A percentile compares a stretch with the other conserved stretches of the same genome.
phyloP scores from a whole-genome alignment of 2,113 vertebrate genomes.

The Piaya cayana region DNA sequence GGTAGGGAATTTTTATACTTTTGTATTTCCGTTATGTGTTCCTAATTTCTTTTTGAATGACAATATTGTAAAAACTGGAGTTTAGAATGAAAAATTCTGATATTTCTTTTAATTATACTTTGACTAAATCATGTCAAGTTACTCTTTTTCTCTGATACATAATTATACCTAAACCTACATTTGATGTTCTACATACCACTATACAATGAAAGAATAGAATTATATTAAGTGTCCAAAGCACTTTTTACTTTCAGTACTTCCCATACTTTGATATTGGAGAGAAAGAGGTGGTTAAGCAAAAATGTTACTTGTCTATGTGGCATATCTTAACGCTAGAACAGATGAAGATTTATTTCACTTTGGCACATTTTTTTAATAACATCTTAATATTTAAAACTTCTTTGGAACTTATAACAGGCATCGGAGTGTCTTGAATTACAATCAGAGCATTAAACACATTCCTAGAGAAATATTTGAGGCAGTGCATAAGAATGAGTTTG shows the following conservation, averaged over 20 bases:
- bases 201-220: not conserved
- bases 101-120: not conserved
- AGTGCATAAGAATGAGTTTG: not conserved
- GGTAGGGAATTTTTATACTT: not conserved
- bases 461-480: not conserved
- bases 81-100: not conserved
- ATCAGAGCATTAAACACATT: not conserved
- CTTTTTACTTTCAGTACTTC: not conserved
- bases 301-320: not conserved
- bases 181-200: not conserved
- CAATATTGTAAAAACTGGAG: not conserved
- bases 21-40: not conserved
- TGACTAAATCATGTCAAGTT: not conserved
- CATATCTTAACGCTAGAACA: not conserved
- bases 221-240: not conserved
- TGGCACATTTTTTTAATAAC: not conserved
- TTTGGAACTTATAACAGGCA: not conserved
- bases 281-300: not conserved
- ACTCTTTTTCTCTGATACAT: not conserved
- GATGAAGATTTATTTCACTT: not conserved
- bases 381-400: not conserved
- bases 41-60: not conserved
- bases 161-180: not conserved
- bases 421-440: not conserved
- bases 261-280: not conserved